phyloP scores from a whole-genome alignment of 2,888 invertebrate genomes.

The Cyclophora albipunctata region DNA sequence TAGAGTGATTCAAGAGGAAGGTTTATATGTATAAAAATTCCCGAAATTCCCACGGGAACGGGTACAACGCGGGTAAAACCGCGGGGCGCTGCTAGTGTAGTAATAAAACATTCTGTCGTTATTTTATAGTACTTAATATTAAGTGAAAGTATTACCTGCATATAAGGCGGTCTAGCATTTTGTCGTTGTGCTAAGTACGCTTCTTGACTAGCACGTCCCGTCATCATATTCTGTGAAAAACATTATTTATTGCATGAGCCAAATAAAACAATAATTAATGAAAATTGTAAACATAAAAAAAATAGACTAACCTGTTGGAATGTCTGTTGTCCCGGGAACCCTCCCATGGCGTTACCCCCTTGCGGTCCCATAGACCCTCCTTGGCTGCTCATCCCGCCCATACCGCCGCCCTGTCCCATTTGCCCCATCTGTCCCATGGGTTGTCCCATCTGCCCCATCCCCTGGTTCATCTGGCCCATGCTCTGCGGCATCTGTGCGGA shows the following conservation, averaged over 20 bases:
- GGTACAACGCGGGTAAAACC: too few relatives aligned
- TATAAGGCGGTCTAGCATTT: conserved; percentile 78
- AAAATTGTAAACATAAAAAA: too few relatives aligned
- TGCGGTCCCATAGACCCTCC: conserved; percentile 67
- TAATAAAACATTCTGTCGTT: too few relatives aligned
- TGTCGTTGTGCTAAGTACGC: conserved; percentile 77
- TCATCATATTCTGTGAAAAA: conserved; percentile 73
- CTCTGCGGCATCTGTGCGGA: conserved; percentile 60
- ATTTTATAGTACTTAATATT: too few relatives aligned
- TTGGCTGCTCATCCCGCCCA: conserved; percentile 69
- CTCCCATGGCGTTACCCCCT: conserved; percentile 63
- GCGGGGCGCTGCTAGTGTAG: too few relatives aligned
- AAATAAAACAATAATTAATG: too few relatives aligned
- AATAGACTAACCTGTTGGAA: conserved; percentile 58
- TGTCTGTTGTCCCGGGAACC: conserved; percentile 71
- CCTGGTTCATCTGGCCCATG: conserved; percentile 63
- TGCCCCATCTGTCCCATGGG: conserved; percentile 74
- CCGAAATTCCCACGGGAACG: too few relatives aligned
- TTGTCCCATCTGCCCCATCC: conserved; percentile 67
- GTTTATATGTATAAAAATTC: too few relatives aligned
- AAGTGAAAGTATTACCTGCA: conserved; percentile 66
- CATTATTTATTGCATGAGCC: not conserved
- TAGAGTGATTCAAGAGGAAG: too few relatives aligned
- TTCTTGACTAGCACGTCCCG: conserved; percentile 73
- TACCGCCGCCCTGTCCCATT: conserved; percentile 64